Conservation (phyloP, 2,113 vertebrate species). For the Tragulus kanchil region DNA sequence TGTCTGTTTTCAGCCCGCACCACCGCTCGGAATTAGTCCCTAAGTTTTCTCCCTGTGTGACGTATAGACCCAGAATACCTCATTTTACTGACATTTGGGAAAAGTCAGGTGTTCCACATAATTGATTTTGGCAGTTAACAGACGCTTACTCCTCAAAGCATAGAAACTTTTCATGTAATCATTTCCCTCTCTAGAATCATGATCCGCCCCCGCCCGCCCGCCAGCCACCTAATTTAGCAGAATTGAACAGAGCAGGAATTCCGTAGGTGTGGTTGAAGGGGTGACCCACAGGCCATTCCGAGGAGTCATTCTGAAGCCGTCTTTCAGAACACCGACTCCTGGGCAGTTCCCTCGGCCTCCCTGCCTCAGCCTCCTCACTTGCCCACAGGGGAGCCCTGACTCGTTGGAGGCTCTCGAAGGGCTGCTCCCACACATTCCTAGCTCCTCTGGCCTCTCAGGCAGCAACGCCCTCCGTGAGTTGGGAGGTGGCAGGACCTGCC, state of each 20-base stretch:
- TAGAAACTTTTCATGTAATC: slow-evolving; percentile 22
- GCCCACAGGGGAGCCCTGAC: not conserved
- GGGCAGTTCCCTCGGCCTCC: not conserved
- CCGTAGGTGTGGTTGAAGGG: not conserved
- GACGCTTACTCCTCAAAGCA: slow-evolving; percentile 50
- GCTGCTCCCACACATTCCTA: not conserved
- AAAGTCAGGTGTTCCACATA: slow-evolving; percentile 43
- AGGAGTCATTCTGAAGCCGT: not conserved
- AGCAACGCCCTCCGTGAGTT: not conserved
- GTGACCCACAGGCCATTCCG: not conserved
- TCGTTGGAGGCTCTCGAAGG: not conserved
- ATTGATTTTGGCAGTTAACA: slow-evolving; percentile 55
- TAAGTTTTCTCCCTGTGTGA: slow-evolving; percentile 13
- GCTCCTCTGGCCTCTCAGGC: not conserved
- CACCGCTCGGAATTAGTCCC: not conserved
- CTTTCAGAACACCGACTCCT: not conserved
- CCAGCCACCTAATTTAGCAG: not conserved
- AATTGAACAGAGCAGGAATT: not conserved
- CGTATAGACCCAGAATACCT: not conserved
- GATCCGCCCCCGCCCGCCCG: not conserved
- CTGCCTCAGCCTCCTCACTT: not conserved
- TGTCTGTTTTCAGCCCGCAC: not conserved
- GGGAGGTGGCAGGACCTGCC: not conserved
- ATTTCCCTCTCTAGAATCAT: slow-evolving; percentile 45
- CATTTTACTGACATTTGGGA: slow-evolving; percentile 57